phyloP scores from a whole-genome alignment of 2,113 vertebrate species.

The Sakesphorus luctuosus region DNA sequence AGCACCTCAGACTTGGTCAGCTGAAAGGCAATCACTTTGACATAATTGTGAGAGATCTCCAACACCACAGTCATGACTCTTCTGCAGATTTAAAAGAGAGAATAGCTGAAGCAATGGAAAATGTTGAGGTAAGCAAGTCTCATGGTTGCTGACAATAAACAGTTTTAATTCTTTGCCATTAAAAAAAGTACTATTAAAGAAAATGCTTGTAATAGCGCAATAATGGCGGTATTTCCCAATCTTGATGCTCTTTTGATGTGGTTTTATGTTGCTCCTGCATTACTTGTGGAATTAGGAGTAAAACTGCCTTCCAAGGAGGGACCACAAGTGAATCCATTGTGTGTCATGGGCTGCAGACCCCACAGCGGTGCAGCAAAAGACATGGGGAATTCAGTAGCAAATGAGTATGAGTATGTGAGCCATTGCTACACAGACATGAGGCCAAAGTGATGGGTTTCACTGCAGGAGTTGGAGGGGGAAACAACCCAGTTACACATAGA shows the following conservation, averaged over 20 bases:
- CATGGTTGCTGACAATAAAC: neutral
- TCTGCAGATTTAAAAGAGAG: constrained; percentile 71
- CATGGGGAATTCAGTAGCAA: neutral
- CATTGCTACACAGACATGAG: neutral
- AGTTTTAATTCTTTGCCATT: neutral
- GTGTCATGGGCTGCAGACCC: neutral
- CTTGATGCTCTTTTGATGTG: neutral
- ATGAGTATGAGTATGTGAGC: neutral
- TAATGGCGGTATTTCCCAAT: neutral
- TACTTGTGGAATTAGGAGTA: neutral
- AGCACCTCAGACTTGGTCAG: constrained; percentile 87
- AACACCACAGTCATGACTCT: constrained; percentile 61
- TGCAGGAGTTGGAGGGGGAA: neutral
- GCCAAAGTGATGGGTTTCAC: neutral
- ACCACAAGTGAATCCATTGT: neutral
- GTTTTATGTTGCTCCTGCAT: neutral
- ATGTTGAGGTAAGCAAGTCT: constrained; percentile 81
- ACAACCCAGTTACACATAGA: neutral
- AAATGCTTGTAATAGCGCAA: neutral
- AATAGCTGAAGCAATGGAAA: constrained; percentile 86
- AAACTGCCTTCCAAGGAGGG: neutral
- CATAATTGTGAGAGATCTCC: constrained; percentile 86
- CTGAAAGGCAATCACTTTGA: constrained; percentile 93
- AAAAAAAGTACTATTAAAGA: neutral
- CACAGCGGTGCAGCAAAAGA: neutral